These are phyloP conservation scores for Euzophera pinguis DNA, from an alignment of 2,888 invertebrate genomes.

Conservation along the genomic window DNA sequence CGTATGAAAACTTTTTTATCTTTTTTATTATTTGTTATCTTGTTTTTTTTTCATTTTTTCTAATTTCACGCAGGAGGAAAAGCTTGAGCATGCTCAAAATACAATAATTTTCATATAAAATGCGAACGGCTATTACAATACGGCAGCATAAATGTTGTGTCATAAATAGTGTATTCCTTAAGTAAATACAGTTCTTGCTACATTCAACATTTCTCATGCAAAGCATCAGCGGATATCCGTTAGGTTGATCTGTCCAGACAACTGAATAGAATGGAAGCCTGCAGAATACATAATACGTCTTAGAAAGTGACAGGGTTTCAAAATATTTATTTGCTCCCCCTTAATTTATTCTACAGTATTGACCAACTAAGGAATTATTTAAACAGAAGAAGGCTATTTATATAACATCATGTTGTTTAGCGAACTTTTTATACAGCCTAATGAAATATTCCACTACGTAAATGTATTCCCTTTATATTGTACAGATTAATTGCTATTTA, in stretches of 20 bases:
- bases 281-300: neutral
- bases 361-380: neutral
- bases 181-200: neutral
- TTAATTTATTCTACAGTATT: neutral
- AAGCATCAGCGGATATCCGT: neutral
- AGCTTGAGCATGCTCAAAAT: too few relatives aligned
- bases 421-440: too few relatives aligned
- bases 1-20: too few relatives aligned
- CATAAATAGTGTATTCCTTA: neutral
- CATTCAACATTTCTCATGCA: neutral
- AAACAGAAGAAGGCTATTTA: neutral
- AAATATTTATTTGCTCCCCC: neutral
- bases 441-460: too few relatives aligned
- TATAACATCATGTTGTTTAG: too few relatives aligned
- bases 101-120: too few relatives aligned
- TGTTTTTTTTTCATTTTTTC: too few relatives aligned
- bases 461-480: too few relatives aligned
- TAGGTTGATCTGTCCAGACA: neutral
- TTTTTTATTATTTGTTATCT: too few relatives aligned
- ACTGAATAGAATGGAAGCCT: neutral
- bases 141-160: too few relatives aligned
- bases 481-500: neutral
- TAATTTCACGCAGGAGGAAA: too few relatives aligned
- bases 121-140: too few relatives aligned
- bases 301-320: constrained; percentile 6